These are phyloP conservation scores for Tachycineta bicolor DNA, from an alignment of 2,113 vertebrate genomes.

Conservation along the genomic window DNA sequence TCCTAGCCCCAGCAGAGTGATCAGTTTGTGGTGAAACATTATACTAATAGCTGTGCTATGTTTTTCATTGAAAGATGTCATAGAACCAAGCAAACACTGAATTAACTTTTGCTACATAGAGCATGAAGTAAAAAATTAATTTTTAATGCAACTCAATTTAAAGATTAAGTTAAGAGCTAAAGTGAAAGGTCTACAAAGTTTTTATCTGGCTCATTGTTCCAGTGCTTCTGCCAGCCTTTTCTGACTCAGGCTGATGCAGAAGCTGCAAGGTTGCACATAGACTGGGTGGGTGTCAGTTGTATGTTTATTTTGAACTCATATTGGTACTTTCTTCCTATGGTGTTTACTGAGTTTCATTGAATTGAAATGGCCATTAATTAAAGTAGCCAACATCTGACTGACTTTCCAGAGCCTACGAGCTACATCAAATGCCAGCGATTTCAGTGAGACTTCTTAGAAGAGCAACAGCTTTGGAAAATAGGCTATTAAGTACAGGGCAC, in stretches of 20 bases:
- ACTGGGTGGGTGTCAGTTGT: background rate
- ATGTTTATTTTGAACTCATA: background rate
- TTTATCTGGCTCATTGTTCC: background rate
- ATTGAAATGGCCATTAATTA: background rate
- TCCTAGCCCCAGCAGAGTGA: background rate
- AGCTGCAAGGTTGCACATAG: background rate
- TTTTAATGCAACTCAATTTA: conserved; percentile 26
- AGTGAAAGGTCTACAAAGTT: background rate
- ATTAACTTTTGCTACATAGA: background rate
- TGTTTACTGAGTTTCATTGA: background rate
- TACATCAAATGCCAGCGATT: background rate
- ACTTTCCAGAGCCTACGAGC: background rate
- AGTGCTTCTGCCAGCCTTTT: background rate
- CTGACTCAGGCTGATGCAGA: background rate
- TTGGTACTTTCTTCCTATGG: background rate
- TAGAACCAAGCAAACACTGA: conserved; percentile 24
- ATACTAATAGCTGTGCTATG: background rate
- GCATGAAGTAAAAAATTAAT: conserved; percentile 32
- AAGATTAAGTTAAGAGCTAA: conserved; percentile 8
- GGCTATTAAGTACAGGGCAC: background rate
- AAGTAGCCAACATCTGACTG: background rate
- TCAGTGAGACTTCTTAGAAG: background rate
- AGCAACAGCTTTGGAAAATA: background rate
- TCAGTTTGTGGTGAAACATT: conserved; percentile 41
- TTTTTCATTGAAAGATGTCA: background rate